Evolutionary conservation across 2,113 vertebrate genomes (phyloP).

Genomic region (Probosciger aterrimus): DNA sequence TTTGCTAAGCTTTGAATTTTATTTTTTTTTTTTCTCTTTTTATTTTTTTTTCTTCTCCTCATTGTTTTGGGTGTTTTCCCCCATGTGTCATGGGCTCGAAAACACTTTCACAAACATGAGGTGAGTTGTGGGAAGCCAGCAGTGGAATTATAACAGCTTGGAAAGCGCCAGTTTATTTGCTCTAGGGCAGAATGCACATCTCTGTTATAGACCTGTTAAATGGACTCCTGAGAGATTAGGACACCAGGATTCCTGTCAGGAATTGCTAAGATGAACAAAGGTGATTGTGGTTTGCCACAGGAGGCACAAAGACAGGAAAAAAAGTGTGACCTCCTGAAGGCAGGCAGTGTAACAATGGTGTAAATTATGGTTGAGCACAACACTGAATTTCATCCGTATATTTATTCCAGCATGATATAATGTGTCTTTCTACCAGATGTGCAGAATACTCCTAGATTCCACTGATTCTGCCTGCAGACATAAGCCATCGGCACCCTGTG

Average conservation of each 20-base stretch:
- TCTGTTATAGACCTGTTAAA: not conserved
- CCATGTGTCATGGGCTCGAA: not conserved
- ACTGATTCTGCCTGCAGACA: not conserved
- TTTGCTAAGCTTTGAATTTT: not conserved
- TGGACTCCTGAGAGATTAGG: not conserved
- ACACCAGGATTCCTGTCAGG: not conserved
- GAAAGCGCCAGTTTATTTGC: not conserved
- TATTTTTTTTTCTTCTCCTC: no score
- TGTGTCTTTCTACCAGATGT: not conserved
- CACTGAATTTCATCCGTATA: not conserved
- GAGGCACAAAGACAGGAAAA: not conserved
- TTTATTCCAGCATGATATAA: not conserved
- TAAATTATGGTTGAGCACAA: not conserved
- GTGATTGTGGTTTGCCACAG: not conserved
- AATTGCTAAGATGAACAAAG: not conserved
- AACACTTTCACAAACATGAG: not conserved
- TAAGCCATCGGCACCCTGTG: rapidly evolving
- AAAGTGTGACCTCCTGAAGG: not conserved
- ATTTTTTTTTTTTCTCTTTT: not conserved
- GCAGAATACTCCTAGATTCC: not conserved
- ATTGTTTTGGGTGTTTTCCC: not conserved
- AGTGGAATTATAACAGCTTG: not conserved
- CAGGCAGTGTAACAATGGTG: not conserved
- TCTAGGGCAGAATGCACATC: not conserved
- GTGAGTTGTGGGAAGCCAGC: not conserved